Evolutionary conservation across 2,113 vertebrate species (phyloP).

Genomic region (Amblyornis subalaris): DNA sequence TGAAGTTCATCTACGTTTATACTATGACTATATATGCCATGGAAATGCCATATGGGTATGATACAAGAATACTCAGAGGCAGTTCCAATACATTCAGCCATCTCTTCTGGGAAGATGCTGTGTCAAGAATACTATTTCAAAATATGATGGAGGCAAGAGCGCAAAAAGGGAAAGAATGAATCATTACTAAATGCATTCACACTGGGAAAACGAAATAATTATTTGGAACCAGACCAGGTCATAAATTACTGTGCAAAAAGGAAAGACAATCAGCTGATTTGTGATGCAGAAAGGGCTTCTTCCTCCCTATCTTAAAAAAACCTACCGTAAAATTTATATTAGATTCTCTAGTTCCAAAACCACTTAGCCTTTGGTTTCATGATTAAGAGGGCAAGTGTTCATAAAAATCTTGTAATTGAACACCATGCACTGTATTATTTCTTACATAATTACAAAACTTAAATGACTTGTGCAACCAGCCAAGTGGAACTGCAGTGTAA

Average conservation of each 20-base stretch:
- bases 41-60: background rate
- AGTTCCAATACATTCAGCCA: background rate
- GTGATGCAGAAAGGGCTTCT: background rate
- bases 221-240: background rate
- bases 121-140: background rate
- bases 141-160: background rate
- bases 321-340: background rate
- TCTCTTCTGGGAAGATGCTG: background rate
- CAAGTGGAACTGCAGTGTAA: background rate
- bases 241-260: background rate
- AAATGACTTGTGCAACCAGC: background rate
- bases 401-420: conserved; percentile 10
- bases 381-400: background rate
- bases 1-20: background rate
- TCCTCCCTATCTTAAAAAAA: background rate
- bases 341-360: background rate
- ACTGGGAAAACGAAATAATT: background rate
- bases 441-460: background rate
- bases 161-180: background rate
- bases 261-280: background rate
- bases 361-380: background rate
- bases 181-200: background rate
- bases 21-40: background rate
- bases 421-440: background rate
- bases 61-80: background rate